These are phyloP conservation scores for Diploscapter pachys DNA, from an alignment of 1,140 invertebrate genomes.

Conservation along the genomic window DNA sequence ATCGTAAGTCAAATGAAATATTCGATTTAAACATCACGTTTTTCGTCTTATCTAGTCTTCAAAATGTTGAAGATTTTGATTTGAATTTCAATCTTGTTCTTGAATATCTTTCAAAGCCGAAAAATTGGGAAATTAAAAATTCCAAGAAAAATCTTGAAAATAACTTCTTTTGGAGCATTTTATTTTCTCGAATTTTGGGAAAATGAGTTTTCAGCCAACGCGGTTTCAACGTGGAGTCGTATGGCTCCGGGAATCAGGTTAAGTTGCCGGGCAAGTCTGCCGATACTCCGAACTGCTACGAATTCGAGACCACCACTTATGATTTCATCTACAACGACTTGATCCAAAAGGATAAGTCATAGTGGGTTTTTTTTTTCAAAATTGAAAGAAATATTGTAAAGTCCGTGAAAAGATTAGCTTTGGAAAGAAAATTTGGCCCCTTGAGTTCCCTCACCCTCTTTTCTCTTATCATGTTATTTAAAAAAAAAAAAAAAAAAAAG, in stretches of 20 bases:
- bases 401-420: background rate
- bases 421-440: too few relatives aligned
- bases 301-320: conserved; percentile 86
- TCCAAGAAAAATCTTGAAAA: conserved; percentile 4
- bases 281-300: conserved; percentile 94
- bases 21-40: background rate
- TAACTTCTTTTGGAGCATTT: background rate
- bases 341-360: conserved; percentile 65
- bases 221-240: conserved; percentile 90
- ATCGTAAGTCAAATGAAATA: conserved; percentile 63
- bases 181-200: conserved; percentile 1
- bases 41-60: background rate
- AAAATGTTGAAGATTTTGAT: conserved; percentile 6
- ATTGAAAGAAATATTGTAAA: background rate
- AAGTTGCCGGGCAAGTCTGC: conserved; percentile 90
- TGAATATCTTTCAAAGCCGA: background rate
- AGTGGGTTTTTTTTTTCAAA: conserved; percentile 55
- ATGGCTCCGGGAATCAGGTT: conserved; percentile 87
- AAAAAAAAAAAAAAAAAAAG: too few relatives aligned
- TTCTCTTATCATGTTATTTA: too few relatives aligned
- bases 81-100: background rate
- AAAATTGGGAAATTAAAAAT: background rate
- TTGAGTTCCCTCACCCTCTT: too few relatives aligned
- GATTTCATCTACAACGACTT: conserved; percentile 97
- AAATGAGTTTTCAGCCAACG: conserved; percentile 73